phyloP scores from a whole-genome alignment of 2,888 invertebrate species.

The Drosophila rubida region DNA sequence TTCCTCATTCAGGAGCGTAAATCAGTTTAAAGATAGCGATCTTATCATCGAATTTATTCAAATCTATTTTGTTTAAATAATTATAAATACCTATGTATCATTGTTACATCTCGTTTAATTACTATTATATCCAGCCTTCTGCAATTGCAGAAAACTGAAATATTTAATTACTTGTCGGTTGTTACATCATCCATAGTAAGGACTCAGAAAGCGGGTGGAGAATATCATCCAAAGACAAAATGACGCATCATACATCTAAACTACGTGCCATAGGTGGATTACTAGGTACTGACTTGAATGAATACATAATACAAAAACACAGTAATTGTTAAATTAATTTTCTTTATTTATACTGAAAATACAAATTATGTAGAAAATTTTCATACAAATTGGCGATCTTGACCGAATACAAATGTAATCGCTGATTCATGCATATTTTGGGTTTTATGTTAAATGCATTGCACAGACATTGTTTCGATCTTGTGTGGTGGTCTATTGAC shows the following conservation, averaged over 20 bases:
- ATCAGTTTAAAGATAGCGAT: no score
- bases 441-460: conserved; percentile 71
- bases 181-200: no score
- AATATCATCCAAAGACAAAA: neutral
- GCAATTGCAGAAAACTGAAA: no score
- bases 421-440: conserved; percentile 65
- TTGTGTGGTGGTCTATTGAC: conserved; percentile 88
- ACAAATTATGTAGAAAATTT: conserved; percentile 81
- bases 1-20: no score
- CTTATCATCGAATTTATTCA: no score
- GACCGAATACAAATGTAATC: conserved; percentile 67
- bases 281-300: neutral
- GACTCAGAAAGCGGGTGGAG: neutral
- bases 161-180: no score
- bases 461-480: conserved; percentile 57
- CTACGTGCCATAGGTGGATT: neutral
- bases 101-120: no score
- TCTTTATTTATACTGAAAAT: conserved; percentile 82
- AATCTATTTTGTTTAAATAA: no score
- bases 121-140: no score
- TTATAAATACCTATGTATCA: no score
- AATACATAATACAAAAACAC: neutral
- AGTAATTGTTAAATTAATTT: conserved; percentile 62
- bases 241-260: neutral
- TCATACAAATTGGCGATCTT: conserved; percentile 79